These are phyloP conservation scores for Drosophila acutilabella DNA, from an alignment of 2,888 invertebrate genomes.

Conservation along the genomic window DNA sequence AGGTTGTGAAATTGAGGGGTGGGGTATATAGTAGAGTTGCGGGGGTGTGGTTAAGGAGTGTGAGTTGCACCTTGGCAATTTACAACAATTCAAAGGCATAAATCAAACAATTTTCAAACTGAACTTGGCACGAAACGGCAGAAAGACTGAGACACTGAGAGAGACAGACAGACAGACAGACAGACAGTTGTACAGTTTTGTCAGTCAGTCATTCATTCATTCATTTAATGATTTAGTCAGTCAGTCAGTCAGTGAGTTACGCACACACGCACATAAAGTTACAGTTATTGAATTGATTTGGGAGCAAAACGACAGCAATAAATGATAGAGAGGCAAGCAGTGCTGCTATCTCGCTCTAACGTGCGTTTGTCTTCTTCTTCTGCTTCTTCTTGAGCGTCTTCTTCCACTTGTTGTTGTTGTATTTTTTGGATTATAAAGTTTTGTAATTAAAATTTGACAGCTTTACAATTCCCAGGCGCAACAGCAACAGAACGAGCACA, in stretches of 20 bases:
- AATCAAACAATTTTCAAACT: conserved; percentile 75
- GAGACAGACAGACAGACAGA: conserved; percentile 20
- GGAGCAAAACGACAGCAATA: conserved; percentile 46
- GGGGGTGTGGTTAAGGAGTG: neutral
- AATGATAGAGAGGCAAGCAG: conserved; percentile 12
- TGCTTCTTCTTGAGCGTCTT: neutral
- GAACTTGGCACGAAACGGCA: conserved; percentile 60
- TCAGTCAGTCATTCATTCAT: conserved; percentile 33
- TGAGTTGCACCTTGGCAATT: conserved; percentile 57
- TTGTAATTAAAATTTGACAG: conserved; percentile 80
- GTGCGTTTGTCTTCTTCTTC: conserved; percentile 30
- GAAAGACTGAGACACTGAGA: conserved; percentile 20
- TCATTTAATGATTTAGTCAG: conserved; percentile 47
- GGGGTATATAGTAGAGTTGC: neutral
- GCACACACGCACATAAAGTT: conserved; percentile 71
- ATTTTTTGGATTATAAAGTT: conserved; percentile 80
- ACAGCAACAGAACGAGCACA: conserved; percentile 16
- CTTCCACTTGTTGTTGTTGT: conserved; percentile 60
- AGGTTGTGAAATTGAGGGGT: neutral
- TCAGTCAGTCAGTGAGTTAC: conserved; percentile 67
- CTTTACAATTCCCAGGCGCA: conserved; percentile 77
- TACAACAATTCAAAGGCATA: conserved; percentile 78
- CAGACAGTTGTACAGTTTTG: conserved; percentile 32
- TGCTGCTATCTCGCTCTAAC: conserved; percentile 1
- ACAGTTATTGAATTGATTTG: conserved; percentile 77